Evolutionary conservation across 1,140 invertebrate genomes (phyloP).

Genomic region (Drosophila takahashii): DNA sequence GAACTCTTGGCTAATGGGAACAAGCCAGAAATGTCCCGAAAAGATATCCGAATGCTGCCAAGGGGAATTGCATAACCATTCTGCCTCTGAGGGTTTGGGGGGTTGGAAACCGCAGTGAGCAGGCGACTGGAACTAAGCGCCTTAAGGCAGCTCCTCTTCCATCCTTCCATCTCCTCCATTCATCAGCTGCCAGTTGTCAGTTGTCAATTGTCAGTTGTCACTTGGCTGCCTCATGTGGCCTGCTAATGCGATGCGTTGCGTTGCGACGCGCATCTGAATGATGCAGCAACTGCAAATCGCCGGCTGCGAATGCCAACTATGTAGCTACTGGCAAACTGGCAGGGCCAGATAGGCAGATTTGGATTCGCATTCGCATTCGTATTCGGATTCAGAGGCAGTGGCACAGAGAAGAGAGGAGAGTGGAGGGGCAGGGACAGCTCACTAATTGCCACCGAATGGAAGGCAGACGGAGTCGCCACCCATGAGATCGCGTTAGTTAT

Average conservation of each 20-base stretch:
- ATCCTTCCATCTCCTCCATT: slow-evolving; percentile 1
- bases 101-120: background rate
- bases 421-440: slow-evolving; percentile 8
- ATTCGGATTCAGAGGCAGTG: too few relatives aligned
- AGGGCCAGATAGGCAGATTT: slow-evolving; percentile 19
- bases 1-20: background rate
- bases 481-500: slow-evolving; percentile 8
- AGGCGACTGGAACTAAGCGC: slow-evolving; percentile 31
- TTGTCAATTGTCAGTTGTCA: slow-evolving; percentile 73
- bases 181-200: slow-evolving; percentile 45
- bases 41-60: slow-evolving; percentile 1
- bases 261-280: slow-evolving; percentile 65
- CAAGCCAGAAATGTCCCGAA: background rate
- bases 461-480: background rate
- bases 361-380: too few relatives aligned
- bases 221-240: slow-evolving; percentile 68
- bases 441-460: slow-evolving; percentile 35
- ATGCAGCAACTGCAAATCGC: slow-evolving; percentile 50
- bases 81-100: too few relatives aligned
- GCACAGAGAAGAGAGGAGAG: background rate
- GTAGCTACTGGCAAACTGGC: slow-evolving; percentile 9
- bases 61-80: slow-evolving; percentile 7
- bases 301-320: slow-evolving; percentile 11
- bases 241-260: slow-evolving; percentile 66
- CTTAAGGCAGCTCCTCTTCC: slow-evolving; percentile 24